A percentile compares a stretch with the other conserved stretches of the same genome.
phyloP scores from a whole-genome alignment of 2,888 invertebrate species.

The Chrysolina oricalcia region DNA sequence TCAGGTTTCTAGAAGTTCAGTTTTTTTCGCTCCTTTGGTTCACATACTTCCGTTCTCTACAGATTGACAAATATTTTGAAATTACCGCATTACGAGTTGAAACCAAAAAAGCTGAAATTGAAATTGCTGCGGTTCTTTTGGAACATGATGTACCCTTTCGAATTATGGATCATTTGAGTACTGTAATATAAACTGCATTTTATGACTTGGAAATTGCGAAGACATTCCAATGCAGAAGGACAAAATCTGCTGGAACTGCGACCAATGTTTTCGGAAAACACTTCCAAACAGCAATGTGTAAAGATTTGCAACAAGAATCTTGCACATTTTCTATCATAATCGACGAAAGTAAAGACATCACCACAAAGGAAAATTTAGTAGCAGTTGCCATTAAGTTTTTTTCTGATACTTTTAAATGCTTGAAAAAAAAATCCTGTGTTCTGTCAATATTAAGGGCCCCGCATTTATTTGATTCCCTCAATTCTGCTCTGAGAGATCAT shows the following conservation, averaged over 20 bases:
- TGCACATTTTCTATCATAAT: not conserved
- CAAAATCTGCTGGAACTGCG: not conserved
- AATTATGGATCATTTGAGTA: not conserved
- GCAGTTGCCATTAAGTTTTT: not conserved
- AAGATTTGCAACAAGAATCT: not conserved
- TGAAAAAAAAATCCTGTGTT: not conserved
- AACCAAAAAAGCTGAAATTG: no score
- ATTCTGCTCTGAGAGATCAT: not conserved
- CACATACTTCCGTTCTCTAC: no score
- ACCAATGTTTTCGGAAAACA: not conserved
- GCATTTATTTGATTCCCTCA: not conserved
- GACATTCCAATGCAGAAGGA: not conserved
- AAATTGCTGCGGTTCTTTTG: no score
- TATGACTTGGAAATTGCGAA: not conserved
- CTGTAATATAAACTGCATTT: not conserved
- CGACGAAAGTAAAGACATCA: not conserved
- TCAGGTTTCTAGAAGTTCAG: no score
- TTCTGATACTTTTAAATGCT: not conserved
- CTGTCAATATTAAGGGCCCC: not conserved
- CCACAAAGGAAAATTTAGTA: not conserved
- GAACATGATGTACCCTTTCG: no score
- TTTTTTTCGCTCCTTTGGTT: no score
- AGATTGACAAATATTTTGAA: no score
- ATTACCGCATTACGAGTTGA: no score
- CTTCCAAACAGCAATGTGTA: not conserved